Conservation (phyloP, 2,797 vertebrate genomes). For the Lepilemur septentrionalis region DNA sequence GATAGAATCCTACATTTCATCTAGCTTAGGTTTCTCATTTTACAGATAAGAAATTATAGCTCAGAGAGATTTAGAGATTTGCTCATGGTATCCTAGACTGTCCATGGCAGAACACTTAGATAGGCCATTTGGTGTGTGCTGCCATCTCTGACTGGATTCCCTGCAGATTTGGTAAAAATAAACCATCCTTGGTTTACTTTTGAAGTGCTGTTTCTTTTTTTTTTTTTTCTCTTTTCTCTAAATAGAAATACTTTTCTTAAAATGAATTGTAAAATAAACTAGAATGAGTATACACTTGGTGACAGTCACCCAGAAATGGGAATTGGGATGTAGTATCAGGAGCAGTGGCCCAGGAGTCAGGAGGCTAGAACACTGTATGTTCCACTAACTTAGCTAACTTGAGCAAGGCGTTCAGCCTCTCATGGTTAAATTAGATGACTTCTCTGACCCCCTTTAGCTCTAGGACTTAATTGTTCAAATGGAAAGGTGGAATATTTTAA, state of each 20-base stretch:
- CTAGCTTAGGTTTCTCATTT: not conserved
- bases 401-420: not conserved
- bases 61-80: not conserved
- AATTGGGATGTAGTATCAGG: not conserved
- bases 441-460: not conserved
- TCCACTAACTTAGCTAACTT: not conserved
- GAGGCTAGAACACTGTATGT: not conserved
- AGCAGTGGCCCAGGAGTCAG: not conserved
- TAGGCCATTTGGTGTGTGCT: not conserved
- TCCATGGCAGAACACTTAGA: not conserved
- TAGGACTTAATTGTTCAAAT: not conserved
- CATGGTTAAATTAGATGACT: not conserved
- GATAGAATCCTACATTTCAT: not conserved
- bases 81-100: not conserved
- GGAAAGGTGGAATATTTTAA: not conserved
- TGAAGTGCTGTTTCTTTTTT: not conserved
- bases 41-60: not conserved
- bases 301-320: not conserved
- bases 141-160: not conserved
- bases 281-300: not conserved
- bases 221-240: not conserved
- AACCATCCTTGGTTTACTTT: not conserved
- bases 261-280: conserved; percentile 29
- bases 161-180: not conserved
- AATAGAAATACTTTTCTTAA: not conserved